phyloP scores from a whole-genome alignment of 2,113 vertebrate species.

The Ellobius talpinus region DNA sequence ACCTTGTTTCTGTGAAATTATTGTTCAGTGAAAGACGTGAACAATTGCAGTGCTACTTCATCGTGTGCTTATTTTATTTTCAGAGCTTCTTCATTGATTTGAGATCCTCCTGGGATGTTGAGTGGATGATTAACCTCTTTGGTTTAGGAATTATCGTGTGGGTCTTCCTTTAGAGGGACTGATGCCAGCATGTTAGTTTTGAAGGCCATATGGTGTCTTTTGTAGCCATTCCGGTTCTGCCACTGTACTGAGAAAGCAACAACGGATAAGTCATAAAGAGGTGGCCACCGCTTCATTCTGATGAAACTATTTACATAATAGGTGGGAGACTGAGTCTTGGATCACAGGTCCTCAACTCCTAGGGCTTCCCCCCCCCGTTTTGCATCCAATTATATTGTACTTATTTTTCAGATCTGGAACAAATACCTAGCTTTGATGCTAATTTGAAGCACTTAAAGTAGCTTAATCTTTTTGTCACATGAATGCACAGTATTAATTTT shows the following conservation, averaged over 20 bases:
- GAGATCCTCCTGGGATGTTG: not conserved
- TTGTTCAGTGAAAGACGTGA: not conserved
- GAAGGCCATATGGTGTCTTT: not conserved
- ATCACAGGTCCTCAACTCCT: not conserved
- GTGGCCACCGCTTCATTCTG: not conserved
- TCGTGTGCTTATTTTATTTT: not conserved
- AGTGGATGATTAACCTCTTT: not conserved
- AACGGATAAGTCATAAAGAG: not conserved
- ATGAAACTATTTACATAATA: not conserved
- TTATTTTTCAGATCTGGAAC: not conserved
- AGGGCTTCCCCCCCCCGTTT: slow-evolving; percentile 2
- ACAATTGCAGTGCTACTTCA: not conserved
- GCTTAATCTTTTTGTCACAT: slow-evolving; percentile 2
- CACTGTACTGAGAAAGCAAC: not conserved
- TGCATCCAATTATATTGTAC: not conserved
- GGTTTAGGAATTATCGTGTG: not conserved
- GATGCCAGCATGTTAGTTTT: not conserved
- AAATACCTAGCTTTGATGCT: not conserved
- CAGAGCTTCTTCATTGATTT: not conserved
- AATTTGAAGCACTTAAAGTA: not conserved
- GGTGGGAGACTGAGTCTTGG: not conserved
- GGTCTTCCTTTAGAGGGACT: not conserved
- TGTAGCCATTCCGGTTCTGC: not conserved
- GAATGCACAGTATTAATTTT: not conserved
- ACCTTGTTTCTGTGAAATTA: not conserved